Percentiles rank a stretch among this genome's conserved stretches.
Conservation (phyloP, 1,140 invertebrate species). For the Zelostemma sp. region DNA sequence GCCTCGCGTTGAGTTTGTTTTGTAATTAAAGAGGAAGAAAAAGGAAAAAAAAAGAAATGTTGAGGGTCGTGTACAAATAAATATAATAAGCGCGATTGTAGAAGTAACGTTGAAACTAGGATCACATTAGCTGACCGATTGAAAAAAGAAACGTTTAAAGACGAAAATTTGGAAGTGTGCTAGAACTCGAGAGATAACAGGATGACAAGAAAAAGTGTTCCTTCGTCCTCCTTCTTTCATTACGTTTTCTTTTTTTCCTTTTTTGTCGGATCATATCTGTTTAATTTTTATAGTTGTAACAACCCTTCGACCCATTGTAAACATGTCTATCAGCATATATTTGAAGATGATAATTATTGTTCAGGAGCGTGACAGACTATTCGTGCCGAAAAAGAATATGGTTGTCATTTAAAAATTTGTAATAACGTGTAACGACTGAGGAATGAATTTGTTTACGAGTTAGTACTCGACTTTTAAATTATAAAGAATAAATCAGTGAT, state of each 20-base stretch:
- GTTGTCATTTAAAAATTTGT: not conserved
- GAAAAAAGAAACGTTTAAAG: not conserved
- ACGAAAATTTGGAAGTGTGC: not conserved
- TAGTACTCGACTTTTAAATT: slow-evolving; percentile 11
- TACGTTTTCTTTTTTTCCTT: not conserved
- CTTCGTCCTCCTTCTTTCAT: not conserved
- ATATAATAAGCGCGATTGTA: not conserved
- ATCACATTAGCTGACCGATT: not conserved
- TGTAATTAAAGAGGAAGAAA: not conserved
- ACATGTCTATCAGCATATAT: not conserved
- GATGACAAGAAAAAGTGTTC: not conserved
- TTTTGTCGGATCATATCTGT: not conserved
- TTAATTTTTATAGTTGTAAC: not conserved
- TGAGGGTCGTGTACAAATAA: slow-evolving; percentile 1
- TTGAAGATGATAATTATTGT: slow-evolving; percentile 38
- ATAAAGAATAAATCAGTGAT: slow-evolving; percentile 11
- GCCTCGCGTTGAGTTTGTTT: not conserved
- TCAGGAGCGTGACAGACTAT: slow-evolving; percentile 5
- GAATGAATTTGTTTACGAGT: slow-evolving; percentile 9
- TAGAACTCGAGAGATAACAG: not conserved
- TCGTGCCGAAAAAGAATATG: slow-evolving; percentile 1
- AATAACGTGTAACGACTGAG: not conserved
- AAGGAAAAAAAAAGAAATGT: not conserved
- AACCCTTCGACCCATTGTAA: not conserved
- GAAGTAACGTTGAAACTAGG: not conserved